Percentiles rank a stretch among this genome's conserved stretches.
phyloP scores from a whole-genome alignment of 2,113 vertebrate genomes.

The Onychostoma macrolepis region DNA sequence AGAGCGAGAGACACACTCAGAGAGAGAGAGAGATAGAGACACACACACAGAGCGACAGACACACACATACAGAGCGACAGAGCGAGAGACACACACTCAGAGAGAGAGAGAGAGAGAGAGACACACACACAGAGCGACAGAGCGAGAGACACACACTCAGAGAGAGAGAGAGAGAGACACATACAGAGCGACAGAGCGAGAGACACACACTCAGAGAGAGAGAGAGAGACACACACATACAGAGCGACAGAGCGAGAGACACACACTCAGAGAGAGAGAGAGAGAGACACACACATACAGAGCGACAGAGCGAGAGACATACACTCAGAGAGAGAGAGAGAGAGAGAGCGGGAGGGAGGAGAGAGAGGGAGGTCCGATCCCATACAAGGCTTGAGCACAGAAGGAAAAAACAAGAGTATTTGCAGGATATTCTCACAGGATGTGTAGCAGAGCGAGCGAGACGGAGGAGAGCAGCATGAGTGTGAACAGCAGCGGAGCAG shows the following conservation, averaged over 20 bases:
- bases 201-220: conserved; percentile 24
- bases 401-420: conserved; percentile 58
- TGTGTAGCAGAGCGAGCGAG: conserved; percentile 67
- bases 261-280: background rate
- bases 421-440: conserved; percentile 80
- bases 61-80: no score
- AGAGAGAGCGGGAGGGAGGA: conserved; percentile 32
- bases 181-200: no score
- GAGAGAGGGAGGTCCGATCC: conserved; percentile 62
- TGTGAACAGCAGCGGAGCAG: background rate
- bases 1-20: conserved; percentile 25
- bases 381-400: conserved; percentile 72
- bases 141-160: background rate
- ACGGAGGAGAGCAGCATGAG: conserved; percentile 25
- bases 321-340: conserved; percentile 13
- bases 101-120: no score
- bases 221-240: background rate
- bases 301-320: no score
- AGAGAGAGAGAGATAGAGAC: conserved; percentile 10
- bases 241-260: no score
- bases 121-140: conserved; percentile 10
- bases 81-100: conserved; percentile 2
- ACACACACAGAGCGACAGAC: background rate
- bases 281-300: background rate
- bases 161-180: no score